These are phyloP conservation scores for Acanthoscelides obtectus DNA, from an alignment of 2,888 invertebrate species.

Conservation along the genomic window DNA sequence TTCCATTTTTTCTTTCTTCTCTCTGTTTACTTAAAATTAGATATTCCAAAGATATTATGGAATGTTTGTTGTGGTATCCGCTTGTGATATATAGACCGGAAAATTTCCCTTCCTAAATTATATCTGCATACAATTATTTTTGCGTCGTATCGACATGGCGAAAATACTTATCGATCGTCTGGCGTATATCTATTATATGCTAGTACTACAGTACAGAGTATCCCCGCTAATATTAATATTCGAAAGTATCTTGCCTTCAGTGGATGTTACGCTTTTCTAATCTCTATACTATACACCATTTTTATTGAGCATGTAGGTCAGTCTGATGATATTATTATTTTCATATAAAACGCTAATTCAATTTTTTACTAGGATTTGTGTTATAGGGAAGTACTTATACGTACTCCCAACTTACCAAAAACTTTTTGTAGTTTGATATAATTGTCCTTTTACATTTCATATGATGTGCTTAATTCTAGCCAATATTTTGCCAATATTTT, in stretches of 20 bases:
- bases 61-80: background rate
- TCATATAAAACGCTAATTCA: background rate
- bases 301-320: background rate
- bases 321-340: background rate
- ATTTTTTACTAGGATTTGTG: no score
- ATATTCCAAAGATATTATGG: background rate
- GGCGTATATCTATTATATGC: background rate
- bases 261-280: background rate
- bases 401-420: no score
- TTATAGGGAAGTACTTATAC: no score
- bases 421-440: no score
- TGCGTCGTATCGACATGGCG: background rate
- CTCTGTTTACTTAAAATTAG: background rate
- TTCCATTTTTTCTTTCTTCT: background rate
- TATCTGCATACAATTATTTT: background rate
- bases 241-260: background rate
- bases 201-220: no score
- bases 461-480: no score
- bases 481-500: no score
- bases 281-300: background rate
- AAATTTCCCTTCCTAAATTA: background rate
- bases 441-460: no score
- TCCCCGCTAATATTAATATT: background rate
- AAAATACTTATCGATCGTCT: background rate
- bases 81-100: background rate